Conservation (phyloP, 2,113 vertebrate genomes). For the Notarius quadriscutis region DNA sequence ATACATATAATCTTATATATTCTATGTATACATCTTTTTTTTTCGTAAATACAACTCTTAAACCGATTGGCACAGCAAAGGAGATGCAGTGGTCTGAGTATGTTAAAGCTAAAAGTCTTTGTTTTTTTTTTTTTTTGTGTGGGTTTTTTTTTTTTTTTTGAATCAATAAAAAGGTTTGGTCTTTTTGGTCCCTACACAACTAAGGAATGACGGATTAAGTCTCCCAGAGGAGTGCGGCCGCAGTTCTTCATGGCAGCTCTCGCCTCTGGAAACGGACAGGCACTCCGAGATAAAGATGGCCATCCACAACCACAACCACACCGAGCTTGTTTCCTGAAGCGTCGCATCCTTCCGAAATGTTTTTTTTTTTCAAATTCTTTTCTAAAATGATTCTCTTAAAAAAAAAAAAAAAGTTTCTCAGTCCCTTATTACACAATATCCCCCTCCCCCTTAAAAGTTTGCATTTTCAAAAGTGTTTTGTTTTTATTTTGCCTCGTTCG, state of each 20-base stretch:
- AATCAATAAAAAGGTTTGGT: slow-evolving; percentile 99
- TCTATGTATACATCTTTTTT: slow-evolving; percentile 70
- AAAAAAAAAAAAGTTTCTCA: slow-evolving; percentile 61
- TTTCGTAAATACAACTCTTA: slow-evolving; percentile 85
- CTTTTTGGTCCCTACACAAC: slow-evolving; percentile 99
- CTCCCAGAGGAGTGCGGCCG: slow-evolving; percentile 86
- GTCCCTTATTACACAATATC: slow-evolving; percentile 60
- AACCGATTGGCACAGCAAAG: slow-evolving; percentile 86
- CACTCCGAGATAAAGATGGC: slow-evolving; percentile 85
- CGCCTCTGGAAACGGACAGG: slow-evolving; percentile 89
- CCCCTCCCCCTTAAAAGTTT: background rate
- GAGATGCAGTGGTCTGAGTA: slow-evolving; percentile 88
- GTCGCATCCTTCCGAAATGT: slow-evolving; percentile 69
- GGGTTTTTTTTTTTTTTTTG: slow-evolving; percentile 35
- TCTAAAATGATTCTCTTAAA: slow-evolving; percentile 67
- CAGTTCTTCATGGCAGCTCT: slow-evolving; percentile 79
- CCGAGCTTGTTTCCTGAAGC: slow-evolving; percentile 76
- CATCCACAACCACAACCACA: slow-evolving; percentile 69
- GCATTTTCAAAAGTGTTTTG: slow-evolving; percentile 37
- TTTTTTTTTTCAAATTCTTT: slow-evolving; percentile 63
- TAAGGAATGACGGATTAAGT: slow-evolving; percentile 99
- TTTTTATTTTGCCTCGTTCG: slow-evolving; percentile 48
- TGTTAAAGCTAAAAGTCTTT: slow-evolving; percentile 95
- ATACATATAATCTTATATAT: slow-evolving; percentile 77
- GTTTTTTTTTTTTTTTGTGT: background rate